Evolutionary conservation across 2,888 invertebrate species (phyloP).

Genomic region (Nomada lathburiana): DNA sequence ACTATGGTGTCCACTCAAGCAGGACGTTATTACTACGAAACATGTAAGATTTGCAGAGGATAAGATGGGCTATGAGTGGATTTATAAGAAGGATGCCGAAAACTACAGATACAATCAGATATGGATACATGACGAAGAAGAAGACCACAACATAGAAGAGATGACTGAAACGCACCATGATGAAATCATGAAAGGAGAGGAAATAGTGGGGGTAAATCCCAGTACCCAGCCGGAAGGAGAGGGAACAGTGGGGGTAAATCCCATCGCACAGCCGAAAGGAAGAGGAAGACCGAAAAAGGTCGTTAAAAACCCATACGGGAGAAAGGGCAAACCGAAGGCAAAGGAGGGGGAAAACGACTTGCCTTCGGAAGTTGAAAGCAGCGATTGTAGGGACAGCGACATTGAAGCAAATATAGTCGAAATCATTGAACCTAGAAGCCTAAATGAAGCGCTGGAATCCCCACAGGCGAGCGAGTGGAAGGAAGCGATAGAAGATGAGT

Average conservation of each 20-base stretch:
- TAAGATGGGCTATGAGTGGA: conserved; percentile 6
- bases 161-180: neutral
- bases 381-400: neutral
- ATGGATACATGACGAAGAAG: neutral
- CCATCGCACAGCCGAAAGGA: neutral
- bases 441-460: conserved; percentile 14
- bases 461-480: neutral
- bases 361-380: neutral
- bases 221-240: neutral
- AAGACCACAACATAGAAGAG: neutral
- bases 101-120: neutral
- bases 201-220: too few relatives aligned
- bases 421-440: conserved; percentile 17
- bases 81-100: neutral
- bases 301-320: conserved; percentile 25
- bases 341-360: neutral
- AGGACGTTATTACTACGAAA: conserved; percentile 18
- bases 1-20: conserved; percentile 21
- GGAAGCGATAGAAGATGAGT: conserved; percentile 19
- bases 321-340: conserved; percentile 27
- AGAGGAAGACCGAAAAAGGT: conserved; percentile 7
- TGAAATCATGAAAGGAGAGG: neutral
- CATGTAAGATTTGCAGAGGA: conserved; percentile 31
- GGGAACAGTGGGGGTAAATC: neutral
- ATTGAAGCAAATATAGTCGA: conserved; percentile 12